phyloP scores from a whole-genome alignment of 2,797 vertebrate genomes.

The Xerus rutilus region DNA sequence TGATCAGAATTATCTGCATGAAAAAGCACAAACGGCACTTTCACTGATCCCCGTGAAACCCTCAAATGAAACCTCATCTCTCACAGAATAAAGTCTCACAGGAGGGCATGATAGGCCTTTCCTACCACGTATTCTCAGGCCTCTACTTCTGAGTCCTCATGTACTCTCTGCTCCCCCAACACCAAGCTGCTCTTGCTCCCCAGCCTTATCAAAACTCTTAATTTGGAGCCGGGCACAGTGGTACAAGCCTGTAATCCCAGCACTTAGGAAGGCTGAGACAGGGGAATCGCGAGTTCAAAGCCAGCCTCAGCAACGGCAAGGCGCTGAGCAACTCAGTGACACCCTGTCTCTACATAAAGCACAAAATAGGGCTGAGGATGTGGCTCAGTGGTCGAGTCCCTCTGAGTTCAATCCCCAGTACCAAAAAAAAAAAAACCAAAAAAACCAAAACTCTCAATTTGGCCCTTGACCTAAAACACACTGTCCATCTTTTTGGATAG shows the following conservation, averaged over 20 bases:
- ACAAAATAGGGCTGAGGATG: no score
- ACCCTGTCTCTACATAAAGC: no score
- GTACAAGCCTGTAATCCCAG: no score
- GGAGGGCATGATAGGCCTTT: background rate
- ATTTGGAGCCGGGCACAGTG: background rate
- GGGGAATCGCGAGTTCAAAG: no score
- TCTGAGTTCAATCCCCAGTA: no score
- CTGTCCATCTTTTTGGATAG: background rate
- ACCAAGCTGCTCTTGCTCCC: background rate
- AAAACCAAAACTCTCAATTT: background rate
- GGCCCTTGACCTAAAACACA: background rate
- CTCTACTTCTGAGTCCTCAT: background rate
- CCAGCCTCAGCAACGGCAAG: no score
- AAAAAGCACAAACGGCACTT: background rate
- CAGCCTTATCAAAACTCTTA: background rate
- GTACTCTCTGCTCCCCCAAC: background rate
- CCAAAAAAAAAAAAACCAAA: no score
- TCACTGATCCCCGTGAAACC: rapidly evolving
- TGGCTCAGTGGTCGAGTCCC: no score
- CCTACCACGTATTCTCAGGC: background rate
- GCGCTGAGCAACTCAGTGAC: no score
- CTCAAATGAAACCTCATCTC: background rate
- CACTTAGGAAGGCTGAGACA: no score
- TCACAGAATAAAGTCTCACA: background rate
- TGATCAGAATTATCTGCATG: background rate